These are phyloP conservation scores for Beroe ovata DNA, from an alignment of 37 sponge, comb jelly and placozoan species.

Conservation along the genomic window DNA sequence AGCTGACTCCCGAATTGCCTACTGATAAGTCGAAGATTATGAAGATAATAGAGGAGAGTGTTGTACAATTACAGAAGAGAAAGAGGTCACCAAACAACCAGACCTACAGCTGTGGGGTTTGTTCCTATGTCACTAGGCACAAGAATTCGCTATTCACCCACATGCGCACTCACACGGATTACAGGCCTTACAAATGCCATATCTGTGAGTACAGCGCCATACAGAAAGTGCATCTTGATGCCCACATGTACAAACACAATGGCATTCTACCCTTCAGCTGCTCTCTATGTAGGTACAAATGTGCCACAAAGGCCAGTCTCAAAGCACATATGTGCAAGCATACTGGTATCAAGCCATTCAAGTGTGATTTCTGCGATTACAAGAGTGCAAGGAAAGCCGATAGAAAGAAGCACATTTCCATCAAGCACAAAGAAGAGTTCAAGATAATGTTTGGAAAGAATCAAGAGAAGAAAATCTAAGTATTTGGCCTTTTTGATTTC, in stretches of 20 bases:
- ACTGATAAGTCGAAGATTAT: neutral
- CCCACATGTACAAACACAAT: conserved; percentile 65
- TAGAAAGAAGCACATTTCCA: conserved; percentile 40
- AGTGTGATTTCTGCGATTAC: conserved; percentile 39
- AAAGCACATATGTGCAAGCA: conserved; percentile 67
- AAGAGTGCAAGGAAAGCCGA: conserved; percentile 51
- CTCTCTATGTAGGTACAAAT: conserved; percentile 11
- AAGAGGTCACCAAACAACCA: neutral
- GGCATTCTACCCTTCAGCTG: conserved; percentile 42
- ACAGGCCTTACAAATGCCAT: conserved; percentile 49
- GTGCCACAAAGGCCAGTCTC: conserved; percentile 51
- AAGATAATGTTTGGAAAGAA: neutral
- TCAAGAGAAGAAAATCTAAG: neutral
- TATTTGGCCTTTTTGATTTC: too few species aligned
- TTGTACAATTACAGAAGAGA: neutral
- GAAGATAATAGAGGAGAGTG: neutral
- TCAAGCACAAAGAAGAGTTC: conserved; percentile 13
- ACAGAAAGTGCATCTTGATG: conserved; percentile 56
- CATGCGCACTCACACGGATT: conserved; percentile 43
- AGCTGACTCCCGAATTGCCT: neutral
- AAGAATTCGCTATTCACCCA: conserved; percentile 58
- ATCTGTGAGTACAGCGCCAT: conserved; percentile 60
- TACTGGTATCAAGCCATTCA: conserved; percentile 34
- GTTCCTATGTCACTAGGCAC: conserved; percentile 4
- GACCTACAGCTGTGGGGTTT: neutral